Conservation (phyloP, 2,888 invertebrate species). For the Andrena chrysosceles region DNA sequence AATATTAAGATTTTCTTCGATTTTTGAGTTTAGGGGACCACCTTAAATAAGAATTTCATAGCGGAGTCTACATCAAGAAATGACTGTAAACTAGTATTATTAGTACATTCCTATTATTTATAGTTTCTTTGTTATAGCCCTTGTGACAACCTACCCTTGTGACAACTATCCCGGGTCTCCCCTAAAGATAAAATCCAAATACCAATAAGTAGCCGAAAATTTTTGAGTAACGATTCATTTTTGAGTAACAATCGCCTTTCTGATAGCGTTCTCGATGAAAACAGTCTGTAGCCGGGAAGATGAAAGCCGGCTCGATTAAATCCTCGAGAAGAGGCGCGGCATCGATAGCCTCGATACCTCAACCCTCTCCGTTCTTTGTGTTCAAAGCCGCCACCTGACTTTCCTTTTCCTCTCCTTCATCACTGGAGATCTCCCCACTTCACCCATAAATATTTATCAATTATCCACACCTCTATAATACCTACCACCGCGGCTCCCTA, state of each 20-base stretch:
- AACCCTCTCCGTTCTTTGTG: conserved; percentile 49
- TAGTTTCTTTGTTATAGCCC: too few relatives aligned
- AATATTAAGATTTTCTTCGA: too few relatives aligned
- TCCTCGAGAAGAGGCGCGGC: conserved; percentile 57
- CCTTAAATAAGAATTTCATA: too few relatives aligned
- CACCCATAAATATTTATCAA: conserved; percentile 61
- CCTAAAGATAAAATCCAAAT: too few relatives aligned
- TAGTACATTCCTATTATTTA: too few relatives aligned
- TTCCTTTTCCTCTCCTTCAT: conserved; percentile 50
- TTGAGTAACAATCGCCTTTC: conserved; percentile 39
- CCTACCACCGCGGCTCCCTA: not conserved
- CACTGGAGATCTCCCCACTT: conserved; percentile 40
- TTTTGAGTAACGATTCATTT: conserved; percentile 13
- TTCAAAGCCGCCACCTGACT: conserved; percentile 49
- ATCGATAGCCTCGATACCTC: conserved; percentile 59
- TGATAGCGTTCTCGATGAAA: conserved; percentile 23
- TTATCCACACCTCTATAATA: conserved; percentile 45
- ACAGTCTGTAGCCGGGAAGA: conserved; percentile 32
- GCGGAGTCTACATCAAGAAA: too few relatives aligned
- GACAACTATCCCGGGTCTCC: too few relatives aligned
- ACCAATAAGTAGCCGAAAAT: too few relatives aligned
- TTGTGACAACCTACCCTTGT: too few relatives aligned
- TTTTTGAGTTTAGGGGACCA: too few relatives aligned
- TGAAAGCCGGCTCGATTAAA: conserved; percentile 68
- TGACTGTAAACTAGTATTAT: too few relatives aligned